These are phyloP conservation scores for Tretioscincus oriximinensis DNA, from an alignment of 2,113 vertebrate species.

Conservation along the genomic window DNA sequence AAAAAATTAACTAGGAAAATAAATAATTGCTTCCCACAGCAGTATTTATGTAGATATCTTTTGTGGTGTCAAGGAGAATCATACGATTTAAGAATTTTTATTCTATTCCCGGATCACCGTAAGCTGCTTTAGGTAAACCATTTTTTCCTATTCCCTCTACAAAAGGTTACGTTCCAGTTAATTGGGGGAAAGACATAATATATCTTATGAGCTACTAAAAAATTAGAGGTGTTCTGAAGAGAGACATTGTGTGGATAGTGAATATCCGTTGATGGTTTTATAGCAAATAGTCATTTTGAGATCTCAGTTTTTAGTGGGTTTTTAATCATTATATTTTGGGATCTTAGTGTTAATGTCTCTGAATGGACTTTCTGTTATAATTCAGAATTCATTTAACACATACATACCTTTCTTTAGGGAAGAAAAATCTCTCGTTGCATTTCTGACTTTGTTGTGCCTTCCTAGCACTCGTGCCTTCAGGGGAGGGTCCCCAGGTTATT, in stretches of 20 bases:
- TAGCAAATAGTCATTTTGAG: neutral
- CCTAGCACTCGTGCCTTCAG: too few species aligned
- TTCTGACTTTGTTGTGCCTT: too few species aligned
- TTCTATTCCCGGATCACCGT: neutral
- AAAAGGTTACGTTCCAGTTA: neutral
- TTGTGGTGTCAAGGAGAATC: neutral
- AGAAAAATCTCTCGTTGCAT: too few species aligned
- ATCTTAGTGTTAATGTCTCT: neutral
- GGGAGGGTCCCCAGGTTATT: too few species aligned
- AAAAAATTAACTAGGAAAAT: slow-evolving; percentile 14
- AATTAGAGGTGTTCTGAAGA: neutral
- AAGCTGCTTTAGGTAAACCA: slow-evolving; percentile 1
- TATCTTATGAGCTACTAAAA: too few species aligned
- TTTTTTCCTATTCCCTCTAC: neutral
- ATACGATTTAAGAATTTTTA: slow-evolving; percentile 25
- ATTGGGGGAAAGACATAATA: neutral
- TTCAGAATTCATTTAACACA: too few species aligned
- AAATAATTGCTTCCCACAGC: slow-evolving; percentile 4
- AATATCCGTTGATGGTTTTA: neutral
- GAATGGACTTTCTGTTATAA: neutral
- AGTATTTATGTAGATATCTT: neutral
- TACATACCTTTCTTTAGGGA: too few species aligned
- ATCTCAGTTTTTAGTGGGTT: neutral
- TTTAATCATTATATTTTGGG: neutral
- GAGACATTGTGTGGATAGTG: neutral